Evolutionary conservation across 2,888 invertebrate species (phyloP), one percentile per base, ranked within the genome.

Genomic region (Sylvicola cinctus): DNA sequence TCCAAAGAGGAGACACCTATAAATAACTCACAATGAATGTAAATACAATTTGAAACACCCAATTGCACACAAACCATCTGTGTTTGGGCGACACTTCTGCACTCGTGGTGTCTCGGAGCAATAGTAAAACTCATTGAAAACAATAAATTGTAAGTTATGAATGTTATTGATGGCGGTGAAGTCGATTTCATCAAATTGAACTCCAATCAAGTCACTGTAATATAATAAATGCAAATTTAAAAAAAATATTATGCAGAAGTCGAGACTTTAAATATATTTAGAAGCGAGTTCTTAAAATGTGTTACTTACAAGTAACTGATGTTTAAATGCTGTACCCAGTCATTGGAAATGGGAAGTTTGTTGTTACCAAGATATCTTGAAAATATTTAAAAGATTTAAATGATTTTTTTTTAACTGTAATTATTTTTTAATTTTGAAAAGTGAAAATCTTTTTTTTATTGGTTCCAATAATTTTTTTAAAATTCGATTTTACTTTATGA

Each of bases 91-190:
- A 43, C 74, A 74, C 42, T 61, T 59, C 33, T 60, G 54, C 5
- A 69, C 66, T 28, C 55, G 52, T 0, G 69, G 68, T 2, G 66
- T 67, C 49, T 63, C 68, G 3, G 65, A 63, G 44, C 74, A 74
- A 46, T 67, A 73, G 42, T 65, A 61, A 46, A 73, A 74, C 30
- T 63, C 64, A 40, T 66, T 65, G 40, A 71, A 72, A 41, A 69
- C 65, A 49, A 71, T 57, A 37, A 64, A 64, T 37, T 65, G 58
- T 15, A 73, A 49, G 10, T 57, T 54, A 4, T 41, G 41, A 37
- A 70, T 52, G 3, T 46, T 40, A 25, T 56, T 49, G 36, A 74
- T 64, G 20, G 63, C 57, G 16, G 53, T 49, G 29, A 63, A 59
- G 33, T 66, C 58, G 8, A 68, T 61, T 38, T 56, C 49, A 8